Base-by-base conservation (phyloP, 2,113 vertebrate genomes). In the Candoia aspera region DNA sequence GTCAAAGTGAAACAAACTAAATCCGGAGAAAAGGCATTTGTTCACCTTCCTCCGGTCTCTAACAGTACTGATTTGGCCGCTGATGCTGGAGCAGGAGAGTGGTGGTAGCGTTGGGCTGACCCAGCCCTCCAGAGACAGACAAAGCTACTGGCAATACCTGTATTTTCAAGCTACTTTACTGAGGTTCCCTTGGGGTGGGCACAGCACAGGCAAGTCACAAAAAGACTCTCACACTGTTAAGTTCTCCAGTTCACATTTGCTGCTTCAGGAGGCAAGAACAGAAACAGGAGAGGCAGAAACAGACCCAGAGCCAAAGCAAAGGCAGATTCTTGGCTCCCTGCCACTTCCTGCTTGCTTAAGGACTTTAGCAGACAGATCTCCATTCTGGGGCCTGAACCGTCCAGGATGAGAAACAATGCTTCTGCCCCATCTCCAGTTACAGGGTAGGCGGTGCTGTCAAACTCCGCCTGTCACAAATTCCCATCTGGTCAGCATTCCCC, bases 281-380 rank as follows among this genome's bases (percentile, higher is more conserved):
- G 83, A 91, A 85, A 62, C 53, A 26, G 90, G 90, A 62, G 90
- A 17, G 26, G 26, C 42, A 85, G 42, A 88, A 42, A n/a, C 11
- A 17, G 37, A 37, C 55, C 37, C 64, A n/a, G 15, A 42, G 62
- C 68, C 86, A 92, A 49, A 15, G n/a, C 37, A 46, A 42, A 46
- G 11, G 37, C 54, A 83, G 19, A 73, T 87, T 87, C 33, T 88
- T 79, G 86, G 64, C 37, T 23, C 37, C 86, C 23, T 17, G 54
- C 54, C 37, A 73, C 54, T 91, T 91, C 62, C 90, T 87, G 85
- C 62, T 88, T 26, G 42, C 64, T 59, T 29, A 13, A 42, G 64
- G 86, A n/a, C 9, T 87, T 64, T n/a, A 79, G 37, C 33, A 79
- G 73, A 42, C 73, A 37, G 73, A 79, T 79, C 73, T 42, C 17